phyloP scores from a whole-genome alignment of 2,888 invertebrate genomes.

The Drosophila helvetica region DNA sequence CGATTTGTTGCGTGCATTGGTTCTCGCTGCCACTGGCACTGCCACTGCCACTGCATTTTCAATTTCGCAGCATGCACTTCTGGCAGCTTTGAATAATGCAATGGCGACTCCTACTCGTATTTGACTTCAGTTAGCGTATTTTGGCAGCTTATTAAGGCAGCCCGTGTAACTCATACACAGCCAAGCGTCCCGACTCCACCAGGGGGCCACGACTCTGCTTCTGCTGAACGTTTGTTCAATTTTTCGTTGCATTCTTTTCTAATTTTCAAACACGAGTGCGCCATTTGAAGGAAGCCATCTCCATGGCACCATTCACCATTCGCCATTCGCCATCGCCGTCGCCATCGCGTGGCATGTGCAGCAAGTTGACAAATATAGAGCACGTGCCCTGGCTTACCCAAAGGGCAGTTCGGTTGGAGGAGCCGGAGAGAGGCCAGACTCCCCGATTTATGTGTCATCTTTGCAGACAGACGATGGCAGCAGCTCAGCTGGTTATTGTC shows the following conservation, averaged over 20 bases:
- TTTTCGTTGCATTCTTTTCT: constrained; percentile 24
- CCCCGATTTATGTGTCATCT: constrained; percentile 12
- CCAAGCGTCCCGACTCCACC: neutral
- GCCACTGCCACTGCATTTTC: constrained; percentile 66
- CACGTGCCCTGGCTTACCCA: constrained; percentile 57
- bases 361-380: constrained; percentile 73
- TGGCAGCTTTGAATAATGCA: constrained; percentile 74
- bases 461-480: constrained; percentile 17
- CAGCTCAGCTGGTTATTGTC: neutral
- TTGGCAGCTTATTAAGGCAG: constrained; percentile 69
- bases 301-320: neutral
- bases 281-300: constrained; percentile 43
- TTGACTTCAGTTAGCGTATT: constrained; percentile 43
- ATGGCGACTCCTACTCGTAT: constrained; percentile 29
- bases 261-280: constrained; percentile 65
- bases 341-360: constrained; percentile 39
- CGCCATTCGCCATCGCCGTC: no score
- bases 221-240: neutral
- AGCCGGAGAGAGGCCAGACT: neutral
- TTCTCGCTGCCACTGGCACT: constrained; percentile 49
- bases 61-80: constrained; percentile 68
- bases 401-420: constrained; percentile 16
- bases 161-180: neutral
- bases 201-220: neutral
- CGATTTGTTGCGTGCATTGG: constrained; percentile 70